Evolutionary conservation across 2,113 vertebrate genomes (phyloP).

Genomic region (Melanerpes formicivorus): DNA sequence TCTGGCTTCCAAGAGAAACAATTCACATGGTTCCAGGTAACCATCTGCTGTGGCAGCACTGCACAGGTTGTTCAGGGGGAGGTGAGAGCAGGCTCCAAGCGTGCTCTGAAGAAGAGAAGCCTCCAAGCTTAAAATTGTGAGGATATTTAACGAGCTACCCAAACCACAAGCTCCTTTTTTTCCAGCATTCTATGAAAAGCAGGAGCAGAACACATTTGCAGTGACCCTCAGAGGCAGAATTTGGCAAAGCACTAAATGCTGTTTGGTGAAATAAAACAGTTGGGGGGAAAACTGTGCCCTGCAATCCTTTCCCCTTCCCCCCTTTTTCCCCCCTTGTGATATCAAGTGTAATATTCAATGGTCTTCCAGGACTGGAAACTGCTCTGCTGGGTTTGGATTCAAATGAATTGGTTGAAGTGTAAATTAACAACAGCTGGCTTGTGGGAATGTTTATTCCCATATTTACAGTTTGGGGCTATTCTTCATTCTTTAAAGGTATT

Average conservation of each 20-base stretch:
- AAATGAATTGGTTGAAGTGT: conserved; percentile 56
- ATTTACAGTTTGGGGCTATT: conserved; percentile 7
- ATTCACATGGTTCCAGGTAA: neutral
- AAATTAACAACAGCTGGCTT: conserved; percentile 63
- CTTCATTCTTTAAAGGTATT: neutral
- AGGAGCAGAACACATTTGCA: conserved; percentile 54
- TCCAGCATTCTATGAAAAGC: conserved; percentile 36
- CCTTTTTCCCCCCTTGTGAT: neutral
- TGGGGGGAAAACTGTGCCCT: conserved; percentile 10
- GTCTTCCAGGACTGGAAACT: conserved; percentile 37
- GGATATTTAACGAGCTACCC: conserved; percentile 2
- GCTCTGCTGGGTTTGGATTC: conserved; percentile 52
- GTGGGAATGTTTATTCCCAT: neutral
- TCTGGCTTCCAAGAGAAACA: neutral
- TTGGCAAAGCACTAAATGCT: conserved; percentile 35
- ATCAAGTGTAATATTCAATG: conserved; percentile 37
- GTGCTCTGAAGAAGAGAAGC: neutral
- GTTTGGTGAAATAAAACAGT: conserved; percentile 56
- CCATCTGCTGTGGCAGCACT: neutral
- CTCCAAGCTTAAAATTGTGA: conserved; percentile 1
- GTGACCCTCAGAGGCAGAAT: conserved; percentile 42
- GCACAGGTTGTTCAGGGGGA: neutral
- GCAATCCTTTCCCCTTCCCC: neutral
- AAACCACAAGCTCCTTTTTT: neutral
- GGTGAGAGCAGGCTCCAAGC: fast-evolving